Percentiles rank a stretch among this genome's conserved stretches.
These are phyloP conservation scores for Conger conger DNA, from an alignment of 2,113 vertebrate species.

Conservation along the genomic window DNA sequence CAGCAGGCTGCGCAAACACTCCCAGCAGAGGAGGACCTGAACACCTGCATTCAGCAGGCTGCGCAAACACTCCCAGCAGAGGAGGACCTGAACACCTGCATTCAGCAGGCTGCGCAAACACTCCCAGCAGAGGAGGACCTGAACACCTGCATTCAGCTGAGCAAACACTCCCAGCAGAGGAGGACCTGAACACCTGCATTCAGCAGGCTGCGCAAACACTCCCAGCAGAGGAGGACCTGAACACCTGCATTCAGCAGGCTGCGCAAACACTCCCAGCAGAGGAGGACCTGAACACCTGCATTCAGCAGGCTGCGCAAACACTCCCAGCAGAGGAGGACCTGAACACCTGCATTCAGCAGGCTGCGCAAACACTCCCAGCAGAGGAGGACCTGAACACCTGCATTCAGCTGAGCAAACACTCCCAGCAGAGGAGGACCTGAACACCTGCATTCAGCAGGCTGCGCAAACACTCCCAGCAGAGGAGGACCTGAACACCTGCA, in stretches of 20 bases:
- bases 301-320: constrained; percentile 13
- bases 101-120: constrained; percentile 13
- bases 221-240: background rate
- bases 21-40: background rate
- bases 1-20: constrained; percentile 12
- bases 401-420: constrained; percentile 14
- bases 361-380: constrained; percentile 8
- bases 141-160: constrained; percentile 6
- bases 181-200: background rate
- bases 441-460: constrained; percentile 11
- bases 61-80: constrained; percentile 5
- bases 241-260: constrained; percentile 11
- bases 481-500: background rate
- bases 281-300: background rate
- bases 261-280: constrained; percentile 5
- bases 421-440: background rate
- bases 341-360: constrained; percentile 7
- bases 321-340: background rate
- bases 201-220: constrained; percentile 12
- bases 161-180: constrained; percentile 4
- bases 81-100: background rate
- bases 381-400: background rate
- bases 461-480: constrained; percentile 5
- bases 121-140: background rate
- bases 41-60: constrained; percentile 11